Conservation (phyloP, 2,797 vertebrate species). For the Diceros bicornis region DNA sequence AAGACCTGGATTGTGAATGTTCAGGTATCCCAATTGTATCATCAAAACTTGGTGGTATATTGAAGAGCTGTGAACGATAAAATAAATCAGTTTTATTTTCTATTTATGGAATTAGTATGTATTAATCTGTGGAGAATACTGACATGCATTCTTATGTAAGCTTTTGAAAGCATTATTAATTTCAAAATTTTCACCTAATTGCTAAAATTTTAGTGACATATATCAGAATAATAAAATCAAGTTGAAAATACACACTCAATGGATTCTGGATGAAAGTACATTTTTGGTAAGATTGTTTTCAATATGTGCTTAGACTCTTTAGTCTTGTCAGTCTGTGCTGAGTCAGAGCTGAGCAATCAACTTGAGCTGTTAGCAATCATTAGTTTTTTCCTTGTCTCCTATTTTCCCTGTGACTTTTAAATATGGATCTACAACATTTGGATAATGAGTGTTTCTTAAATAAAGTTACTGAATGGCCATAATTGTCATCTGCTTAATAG, state of each 20-base stretch:
- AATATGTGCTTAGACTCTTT: neutral
- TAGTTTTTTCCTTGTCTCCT: neutral
- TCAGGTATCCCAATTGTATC: neutral
- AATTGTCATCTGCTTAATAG: slow-evolving; percentile 48
- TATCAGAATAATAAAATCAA: neutral
- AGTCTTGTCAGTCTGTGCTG: neutral
- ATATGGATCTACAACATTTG: slow-evolving; percentile 33
- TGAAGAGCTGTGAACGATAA: neutral
- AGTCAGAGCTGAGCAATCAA: neutral
- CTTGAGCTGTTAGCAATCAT: neutral
- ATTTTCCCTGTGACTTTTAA: slow-evolving; percentile 49
- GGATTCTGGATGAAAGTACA: neutral
- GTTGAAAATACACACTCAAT: neutral
- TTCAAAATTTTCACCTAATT: neutral
- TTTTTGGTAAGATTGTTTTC: neutral
- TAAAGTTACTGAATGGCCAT: slow-evolving; percentile 56
- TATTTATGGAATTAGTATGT: neutral
- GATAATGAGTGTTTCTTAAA: slow-evolving; percentile 38
- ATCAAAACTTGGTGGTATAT: neutral
- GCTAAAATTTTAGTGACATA: neutral
- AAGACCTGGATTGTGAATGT: neutral
- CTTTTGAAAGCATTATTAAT: neutral
- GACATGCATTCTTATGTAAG: neutral
- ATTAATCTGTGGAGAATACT: neutral
- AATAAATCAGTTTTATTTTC: neutral